These are phyloP conservation scores for Grammomys surdaster DNA, from an alignment of 2,113 vertebrate species.

Conservation along the genomic window DNA sequence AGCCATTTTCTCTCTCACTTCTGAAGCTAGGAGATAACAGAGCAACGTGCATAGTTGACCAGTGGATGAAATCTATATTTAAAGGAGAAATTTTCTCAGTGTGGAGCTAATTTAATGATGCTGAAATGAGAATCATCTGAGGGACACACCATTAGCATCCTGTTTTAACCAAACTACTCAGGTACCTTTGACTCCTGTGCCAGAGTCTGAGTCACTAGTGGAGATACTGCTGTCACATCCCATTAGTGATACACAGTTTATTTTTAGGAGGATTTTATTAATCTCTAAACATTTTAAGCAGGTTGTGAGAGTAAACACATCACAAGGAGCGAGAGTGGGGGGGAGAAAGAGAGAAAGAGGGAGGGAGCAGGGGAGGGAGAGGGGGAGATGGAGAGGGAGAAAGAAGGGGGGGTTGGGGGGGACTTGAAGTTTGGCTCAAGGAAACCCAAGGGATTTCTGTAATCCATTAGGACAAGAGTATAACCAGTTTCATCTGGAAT, in stretches of 20 bases:
- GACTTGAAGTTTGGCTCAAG: slow-evolving; percentile 47
- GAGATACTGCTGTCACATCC: not conserved
- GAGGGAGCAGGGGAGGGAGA: too few relatives aligned
- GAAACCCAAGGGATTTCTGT: slow-evolving; percentile 49
- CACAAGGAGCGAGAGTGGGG: not conserved
- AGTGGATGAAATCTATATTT: not conserved
- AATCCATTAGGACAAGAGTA: slow-evolving; percentile 48
- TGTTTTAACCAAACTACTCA: slow-evolving; percentile 19
- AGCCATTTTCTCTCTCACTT: not conserved
- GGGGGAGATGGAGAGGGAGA: too few relatives aligned
- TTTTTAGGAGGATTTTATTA: slow-evolving; percentile 49
- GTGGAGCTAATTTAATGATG: slow-evolving; percentile 32
- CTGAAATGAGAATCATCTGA: slow-evolving; percentile 13
- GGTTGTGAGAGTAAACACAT: not conserved
- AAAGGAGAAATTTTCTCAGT: slow-evolving; percentile 9
- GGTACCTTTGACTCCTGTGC: slow-evolving; percentile 6
- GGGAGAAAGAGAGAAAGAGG: too few relatives aligned
- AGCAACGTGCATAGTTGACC: not conserved
- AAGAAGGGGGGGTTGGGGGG: too few relatives aligned
- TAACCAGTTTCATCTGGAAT: slow-evolving; percentile 37
- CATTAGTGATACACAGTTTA: slow-evolving; percentile 47
- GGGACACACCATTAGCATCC: slow-evolving; percentile 5
- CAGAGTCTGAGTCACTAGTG: slow-evolving; percentile 35
- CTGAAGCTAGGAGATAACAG: not conserved
- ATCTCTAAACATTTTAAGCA: slow-evolving; percentile 4